phyloP scores from a whole-genome alignment of 2,888 invertebrate species.

The Drosophila lacicola region DNA sequence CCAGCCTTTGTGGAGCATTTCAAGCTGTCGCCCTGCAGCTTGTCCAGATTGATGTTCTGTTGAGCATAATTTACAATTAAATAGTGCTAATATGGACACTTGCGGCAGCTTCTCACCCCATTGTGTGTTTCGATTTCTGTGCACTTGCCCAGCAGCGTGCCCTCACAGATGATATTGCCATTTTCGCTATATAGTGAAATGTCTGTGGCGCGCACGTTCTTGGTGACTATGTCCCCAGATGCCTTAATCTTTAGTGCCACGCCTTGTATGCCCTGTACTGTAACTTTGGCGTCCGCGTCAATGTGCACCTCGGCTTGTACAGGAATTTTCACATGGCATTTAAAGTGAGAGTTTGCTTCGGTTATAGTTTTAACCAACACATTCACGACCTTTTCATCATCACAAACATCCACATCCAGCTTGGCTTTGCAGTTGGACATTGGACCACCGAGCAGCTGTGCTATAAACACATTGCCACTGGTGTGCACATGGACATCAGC shows the following conservation, averaged over 20 bases:
- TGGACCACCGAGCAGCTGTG: conserved; percentile 68
- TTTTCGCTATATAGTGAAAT: conserved; percentile 73
- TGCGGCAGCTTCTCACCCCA: conserved; percentile 36
- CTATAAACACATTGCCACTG: conserved; percentile 75
- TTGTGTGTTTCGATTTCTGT: conserved; percentile 70
- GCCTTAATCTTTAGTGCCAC: conserved; percentile 72
- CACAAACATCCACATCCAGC: conserved; percentile 60
- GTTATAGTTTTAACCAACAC: conserved; percentile 56
- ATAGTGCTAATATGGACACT: neutral
- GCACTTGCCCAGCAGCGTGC: conserved; percentile 75
- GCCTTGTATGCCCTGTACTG: conserved; percentile 74
- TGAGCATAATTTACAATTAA: neutral
- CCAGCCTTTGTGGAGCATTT: conserved; percentile 78
- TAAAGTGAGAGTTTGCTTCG: conserved; percentile 41
- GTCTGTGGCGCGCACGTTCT: conserved; percentile 75
- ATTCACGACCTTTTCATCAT: conserved; percentile 67
- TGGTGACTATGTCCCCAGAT: conserved; percentile 68
- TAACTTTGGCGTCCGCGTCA: conserved; percentile 59
- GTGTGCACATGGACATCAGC: conserved; percentile 75
- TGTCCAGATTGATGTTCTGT: conserved; percentile 80
- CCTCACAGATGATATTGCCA: conserved; percentile 80
- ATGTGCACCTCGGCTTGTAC: conserved; percentile 79
- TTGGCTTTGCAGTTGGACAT: conserved; percentile 65
- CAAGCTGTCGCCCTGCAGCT: conserved; percentile 82
- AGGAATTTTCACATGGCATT: conserved; percentile 79